These are phyloP conservation scores for Philopedon plagiatum DNA, from an alignment of 2,888 invertebrate species.

Conservation along the genomic window DNA sequence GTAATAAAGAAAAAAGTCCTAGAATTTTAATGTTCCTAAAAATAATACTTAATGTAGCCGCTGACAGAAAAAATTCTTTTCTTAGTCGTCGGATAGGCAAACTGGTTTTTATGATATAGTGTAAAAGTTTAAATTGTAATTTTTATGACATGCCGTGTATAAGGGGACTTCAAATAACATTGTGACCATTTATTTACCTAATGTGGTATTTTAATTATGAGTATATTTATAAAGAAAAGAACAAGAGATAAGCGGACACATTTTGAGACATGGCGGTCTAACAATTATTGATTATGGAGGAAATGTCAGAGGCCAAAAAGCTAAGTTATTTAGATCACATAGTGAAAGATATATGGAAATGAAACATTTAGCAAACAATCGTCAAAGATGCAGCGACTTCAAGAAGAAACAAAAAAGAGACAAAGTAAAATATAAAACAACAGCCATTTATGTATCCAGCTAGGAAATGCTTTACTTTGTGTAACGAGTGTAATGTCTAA, in stretches of 20 bases:
- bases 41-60: neutral
- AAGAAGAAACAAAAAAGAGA: no score
- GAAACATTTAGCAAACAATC: no score
- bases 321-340: no score
- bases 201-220: neutral
- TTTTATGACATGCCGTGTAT: neutral
- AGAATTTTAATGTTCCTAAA: neutral
- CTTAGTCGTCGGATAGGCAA: neutral
- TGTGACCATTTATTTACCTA: neutral
- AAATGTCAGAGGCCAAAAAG: no score
- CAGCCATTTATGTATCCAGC: no score
- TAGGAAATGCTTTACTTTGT: no score
- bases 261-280: no score
- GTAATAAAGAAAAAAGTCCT: neutral
- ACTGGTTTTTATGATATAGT: conserved; percentile 5
- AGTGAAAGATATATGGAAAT: no score
- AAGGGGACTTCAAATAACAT: neutral
- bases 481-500: no score
- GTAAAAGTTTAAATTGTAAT: conserved; percentile 3
- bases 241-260: neutral
- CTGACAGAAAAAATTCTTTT: conserved; percentile 12
- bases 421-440: no score
- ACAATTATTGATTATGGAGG: no score
- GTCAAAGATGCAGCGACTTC: no score
- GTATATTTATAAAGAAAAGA: neutral